Conservation (phyloP, 2,113 vertebrate species). For the Galemys pyrenaicus region DNA sequence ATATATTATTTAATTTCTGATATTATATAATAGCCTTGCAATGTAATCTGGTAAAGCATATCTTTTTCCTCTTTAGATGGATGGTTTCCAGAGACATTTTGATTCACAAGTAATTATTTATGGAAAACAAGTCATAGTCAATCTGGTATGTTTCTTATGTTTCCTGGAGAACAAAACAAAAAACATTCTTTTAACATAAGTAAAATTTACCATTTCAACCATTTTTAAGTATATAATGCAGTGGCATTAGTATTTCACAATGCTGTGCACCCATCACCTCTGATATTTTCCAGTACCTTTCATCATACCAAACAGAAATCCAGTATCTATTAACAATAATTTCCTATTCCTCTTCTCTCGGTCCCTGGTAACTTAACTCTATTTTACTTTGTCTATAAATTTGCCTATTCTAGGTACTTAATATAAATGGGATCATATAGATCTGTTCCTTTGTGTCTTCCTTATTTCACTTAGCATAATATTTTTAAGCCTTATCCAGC, state of each 20-base stretch:
- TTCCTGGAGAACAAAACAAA: conserved; percentile 43
- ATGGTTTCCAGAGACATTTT: conserved; percentile 98
- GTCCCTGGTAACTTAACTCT: neutral
- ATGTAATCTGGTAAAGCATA: neutral
- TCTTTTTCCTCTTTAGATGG: conserved; percentile 87
- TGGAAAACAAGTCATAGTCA: conserved; percentile 95
- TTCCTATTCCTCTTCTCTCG: too few species aligned
- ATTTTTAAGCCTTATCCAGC: neutral
- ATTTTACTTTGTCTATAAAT: neutral
- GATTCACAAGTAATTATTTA: conserved; percentile 96
- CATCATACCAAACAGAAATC: neutral
- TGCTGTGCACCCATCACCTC: neutral
- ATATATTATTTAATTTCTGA: too few species aligned
- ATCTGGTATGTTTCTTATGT: conserved; percentile 89
- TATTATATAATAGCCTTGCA: neutral
- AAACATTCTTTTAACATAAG: neutral
- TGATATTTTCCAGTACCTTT: neutral
- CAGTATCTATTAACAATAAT: neutral
- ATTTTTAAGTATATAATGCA: neutral
- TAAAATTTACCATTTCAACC: neutral
- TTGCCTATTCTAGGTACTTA: neutral
- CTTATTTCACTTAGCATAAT: neutral
- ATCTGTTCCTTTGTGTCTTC: neutral
- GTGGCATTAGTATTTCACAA: neutral
- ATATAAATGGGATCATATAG: neutral